These are phyloP conservation scores for Acanthococcus lagerstroemiae DNA, from an alignment of 2,888 invertebrate genomes.

Conservation along the genomic window DNA sequence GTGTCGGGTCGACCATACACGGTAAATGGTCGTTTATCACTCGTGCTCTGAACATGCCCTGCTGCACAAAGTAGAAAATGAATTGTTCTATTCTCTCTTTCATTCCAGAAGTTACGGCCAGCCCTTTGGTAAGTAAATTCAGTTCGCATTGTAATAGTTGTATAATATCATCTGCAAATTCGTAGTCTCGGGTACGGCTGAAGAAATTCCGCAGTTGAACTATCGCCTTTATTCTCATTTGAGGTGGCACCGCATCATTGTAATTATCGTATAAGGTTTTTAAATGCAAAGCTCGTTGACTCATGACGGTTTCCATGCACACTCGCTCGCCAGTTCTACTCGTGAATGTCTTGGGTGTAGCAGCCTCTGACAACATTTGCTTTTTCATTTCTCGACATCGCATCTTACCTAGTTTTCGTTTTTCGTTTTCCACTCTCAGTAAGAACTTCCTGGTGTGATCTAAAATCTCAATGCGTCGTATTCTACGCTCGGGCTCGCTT, in stretches of 20 bases:
- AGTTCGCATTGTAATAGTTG: not conserved
- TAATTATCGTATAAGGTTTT: conserved; percentile 57
- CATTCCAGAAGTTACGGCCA: not conserved
- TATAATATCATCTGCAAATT: not conserved
- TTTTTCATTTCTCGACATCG: not conserved
- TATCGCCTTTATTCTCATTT: not conserved
- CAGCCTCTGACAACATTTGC: conserved; percentile 37
- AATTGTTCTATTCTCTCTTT: not conserved
- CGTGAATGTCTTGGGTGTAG: conserved; percentile 64
- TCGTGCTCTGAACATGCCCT: too few species aligned
- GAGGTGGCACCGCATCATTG: not conserved
- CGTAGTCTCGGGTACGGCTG: not conserved
- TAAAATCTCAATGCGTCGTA: not conserved
- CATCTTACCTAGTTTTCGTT: not conserved
- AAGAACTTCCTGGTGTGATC: conserved; percentile 2
- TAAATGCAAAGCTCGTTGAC: conserved; percentile 65
- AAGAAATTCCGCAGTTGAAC: not conserved
- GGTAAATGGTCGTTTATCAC: not conserved
- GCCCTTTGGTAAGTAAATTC: not conserved
- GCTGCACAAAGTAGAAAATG: not conserved
- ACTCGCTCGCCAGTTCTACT: conserved; percentile 59
- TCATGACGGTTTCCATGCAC: conserved; percentile 70
- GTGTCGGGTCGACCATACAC: not conserved
- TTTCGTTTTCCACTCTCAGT: not conserved
- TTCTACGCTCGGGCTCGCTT: not conserved